Conservation (phyloP, 2,113 vertebrate genomes). For the Cebus imitator region DNA sequence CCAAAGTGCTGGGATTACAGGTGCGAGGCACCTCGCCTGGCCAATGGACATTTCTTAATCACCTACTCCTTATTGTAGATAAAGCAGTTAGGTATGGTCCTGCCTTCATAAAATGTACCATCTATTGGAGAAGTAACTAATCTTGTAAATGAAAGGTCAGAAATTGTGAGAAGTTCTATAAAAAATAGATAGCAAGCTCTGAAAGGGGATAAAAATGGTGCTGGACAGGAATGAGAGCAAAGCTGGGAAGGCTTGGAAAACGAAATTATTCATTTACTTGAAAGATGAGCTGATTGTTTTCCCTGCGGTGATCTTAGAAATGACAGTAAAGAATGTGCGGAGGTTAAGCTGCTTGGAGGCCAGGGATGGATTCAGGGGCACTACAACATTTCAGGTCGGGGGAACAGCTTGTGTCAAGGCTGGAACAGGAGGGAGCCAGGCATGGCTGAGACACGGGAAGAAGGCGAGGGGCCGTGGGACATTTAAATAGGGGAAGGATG, state of each 20-base stretch:
- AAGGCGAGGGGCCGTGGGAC: neutral
- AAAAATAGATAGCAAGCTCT: neutral
- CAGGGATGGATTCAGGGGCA: neutral
- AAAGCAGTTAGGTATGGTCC: neutral
- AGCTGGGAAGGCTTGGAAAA: neutral
- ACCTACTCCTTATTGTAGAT: neutral
- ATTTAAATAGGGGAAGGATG: neutral
- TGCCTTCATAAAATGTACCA: neutral
- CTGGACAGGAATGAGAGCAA: neutral
- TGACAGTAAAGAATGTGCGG: neutral
- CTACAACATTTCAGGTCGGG: neutral
- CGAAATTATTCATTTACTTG: neutral
- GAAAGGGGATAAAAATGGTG: neutral
- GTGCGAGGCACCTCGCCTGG: too few species aligned
- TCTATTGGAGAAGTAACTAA: neutral
- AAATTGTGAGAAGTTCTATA: neutral
- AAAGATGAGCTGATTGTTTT: neutral
- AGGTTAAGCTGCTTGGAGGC: neutral
- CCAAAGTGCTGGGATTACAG: too few species aligned
- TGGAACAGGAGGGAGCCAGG: neutral
- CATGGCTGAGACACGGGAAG: neutral
- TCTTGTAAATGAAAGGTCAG: constrained; percentile 25
- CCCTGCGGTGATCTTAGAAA: neutral
- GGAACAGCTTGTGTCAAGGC: neutral
- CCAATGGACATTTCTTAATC: neutral